Evolutionary conservation across 2,888 invertebrate species (phyloP).

Genomic region (Dolichopus griseipennis): DNA sequence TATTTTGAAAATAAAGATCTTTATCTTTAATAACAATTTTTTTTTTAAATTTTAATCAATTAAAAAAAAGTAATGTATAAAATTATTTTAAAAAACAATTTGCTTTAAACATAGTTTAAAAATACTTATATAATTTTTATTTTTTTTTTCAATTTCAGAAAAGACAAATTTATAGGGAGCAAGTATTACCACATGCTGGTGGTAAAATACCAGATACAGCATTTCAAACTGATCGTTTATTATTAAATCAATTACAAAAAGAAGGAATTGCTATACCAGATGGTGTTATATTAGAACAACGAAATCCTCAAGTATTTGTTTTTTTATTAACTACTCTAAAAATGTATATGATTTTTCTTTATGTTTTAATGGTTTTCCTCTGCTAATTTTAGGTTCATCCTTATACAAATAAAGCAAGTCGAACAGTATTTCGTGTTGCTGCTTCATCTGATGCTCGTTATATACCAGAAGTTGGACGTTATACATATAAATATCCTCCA

Average conservation of each 20-base stretch:
- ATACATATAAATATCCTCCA: slow-evolving; percentile 40
- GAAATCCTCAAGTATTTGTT: slow-evolving; percentile 37
- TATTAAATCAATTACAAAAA: slow-evolving; percentile 52
- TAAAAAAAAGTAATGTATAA: too few relatives aligned
- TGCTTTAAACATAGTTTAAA: too few relatives aligned
- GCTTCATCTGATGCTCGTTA: slow-evolving; percentile 48
- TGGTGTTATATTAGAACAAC: slow-evolving; percentile 49
- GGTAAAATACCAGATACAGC: slow-evolving; percentile 58
- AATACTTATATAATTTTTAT: neutral
- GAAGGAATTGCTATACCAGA: slow-evolving; percentile 54
- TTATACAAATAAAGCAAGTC: slow-evolving; percentile 33
- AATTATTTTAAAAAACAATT: too few relatives aligned
- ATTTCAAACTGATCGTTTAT: slow-evolving; percentile 51
- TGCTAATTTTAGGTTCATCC: slow-evolving; percentile 34
- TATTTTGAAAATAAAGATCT: too few relatives aligned
- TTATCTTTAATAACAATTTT: too few relatives aligned
- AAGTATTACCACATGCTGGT: slow-evolving; percentile 52
- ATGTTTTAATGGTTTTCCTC: neutral
- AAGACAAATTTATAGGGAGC: slow-evolving; percentile 55
- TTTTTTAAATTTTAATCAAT: too few relatives aligned
- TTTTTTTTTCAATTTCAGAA: slow-evolving; percentile 41
- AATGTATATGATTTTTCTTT: too few relatives aligned
- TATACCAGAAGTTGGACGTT: slow-evolving; percentile 46
- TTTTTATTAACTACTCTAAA: too few relatives aligned
- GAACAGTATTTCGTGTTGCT: slow-evolving; percentile 43